Evolutionary conservation across 2,797 vertebrate species (phyloP), one percentile per base, ranked within the genome.

Genomic region (Paguma larvata): DNA sequence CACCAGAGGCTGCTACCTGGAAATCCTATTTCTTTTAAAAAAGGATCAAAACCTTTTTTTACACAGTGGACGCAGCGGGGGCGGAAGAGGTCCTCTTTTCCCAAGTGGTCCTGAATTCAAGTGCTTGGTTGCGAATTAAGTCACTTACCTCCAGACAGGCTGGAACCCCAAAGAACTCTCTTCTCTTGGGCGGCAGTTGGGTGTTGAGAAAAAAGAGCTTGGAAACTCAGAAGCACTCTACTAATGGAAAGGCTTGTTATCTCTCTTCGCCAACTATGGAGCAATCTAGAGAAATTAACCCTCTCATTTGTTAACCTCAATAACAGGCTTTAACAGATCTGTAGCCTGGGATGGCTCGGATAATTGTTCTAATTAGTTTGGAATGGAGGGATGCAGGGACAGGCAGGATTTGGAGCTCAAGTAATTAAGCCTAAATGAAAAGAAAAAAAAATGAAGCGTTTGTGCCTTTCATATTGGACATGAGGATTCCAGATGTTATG

Each of bases 261-360:
- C 94, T 94, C 96, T 83, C 97, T 97, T 94, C 84, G 32, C 75
- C 90, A 93, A 89, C 85, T 94, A 56, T 70, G 85, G 62, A 85
- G 67, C 91, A 95, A 95, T 96, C 88, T 94, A 85, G 96, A 96
- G 94, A 98, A 98, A 98, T 97, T 98, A 98, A 95, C 97, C 92
- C 90, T 97, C 97, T 97, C 90, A 94, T 98, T 97, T 98, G 97
- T 98, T 96, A 97, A 94, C 96, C 92, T 97, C 96, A 97, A 51
- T 97, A 95, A 96, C 94, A 97, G 95, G 96, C 92, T 96, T 93
- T 97, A 97, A 96, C 90, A 95, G 92, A 96, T 95, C 95, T 91
- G 95, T 67, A 87, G 95, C 93, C 75, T 11, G 16, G 70, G 94
- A 92, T 30, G 65, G 93, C 90, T 84, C 85, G 89, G 88, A 92